Evolutionary conservation across 2,888 invertebrate species (phyloP).

Genomic region (Chloroclysta siterata): DNA sequence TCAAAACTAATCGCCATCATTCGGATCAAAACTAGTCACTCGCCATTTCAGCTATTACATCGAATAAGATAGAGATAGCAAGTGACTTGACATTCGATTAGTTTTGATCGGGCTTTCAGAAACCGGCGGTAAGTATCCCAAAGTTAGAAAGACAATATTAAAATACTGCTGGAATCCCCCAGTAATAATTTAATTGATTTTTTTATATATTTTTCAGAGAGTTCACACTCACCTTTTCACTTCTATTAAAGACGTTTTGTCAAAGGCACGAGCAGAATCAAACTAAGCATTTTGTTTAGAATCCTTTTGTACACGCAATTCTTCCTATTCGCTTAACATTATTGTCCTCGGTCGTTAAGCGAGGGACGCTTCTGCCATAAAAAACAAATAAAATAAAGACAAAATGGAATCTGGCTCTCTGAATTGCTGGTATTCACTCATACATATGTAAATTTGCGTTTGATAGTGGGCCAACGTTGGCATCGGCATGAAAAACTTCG

Average conservation of each 20-base stretch:
- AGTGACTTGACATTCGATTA: too few species aligned
- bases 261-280: slow-evolving; percentile 40
- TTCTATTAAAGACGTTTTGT: slow-evolving; percentile 37
- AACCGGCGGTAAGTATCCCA: too few species aligned
- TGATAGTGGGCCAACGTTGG: slow-evolving; percentile 45
- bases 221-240: slow-evolving; percentile 13
- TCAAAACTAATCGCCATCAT: too few species aligned
- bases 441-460: slow-evolving; percentile 67
- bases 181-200: too few species aligned
- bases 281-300: slow-evolving; percentile 48
- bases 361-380: slow-evolving; percentile 59
- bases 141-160: too few species aligned
- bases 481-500: slow-evolving; percentile 21
- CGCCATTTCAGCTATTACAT: too few species aligned
- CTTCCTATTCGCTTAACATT: slow-evolving; percentile 62
- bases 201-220: too few species aligned
- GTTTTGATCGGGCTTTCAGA: too few species aligned
- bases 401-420: slow-evolving; percentile 56
- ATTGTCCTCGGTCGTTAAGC: slow-evolving; percentile 61
- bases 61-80: too few species aligned
- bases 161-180: too few species aligned
- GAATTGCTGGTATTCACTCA: slow-evolving; percentile 52
- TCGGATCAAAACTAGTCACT: too few species aligned
- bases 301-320: slow-evolving; percentile 50
- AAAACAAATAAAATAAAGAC: slow-evolving; percentile 63